A percentile compares a stretch with the other conserved stretches of the same genome.
Evolutionary conservation across 2,113 vertebrate species (phyloP).

Genomic region (Drymodes brunneopygia): DNA sequence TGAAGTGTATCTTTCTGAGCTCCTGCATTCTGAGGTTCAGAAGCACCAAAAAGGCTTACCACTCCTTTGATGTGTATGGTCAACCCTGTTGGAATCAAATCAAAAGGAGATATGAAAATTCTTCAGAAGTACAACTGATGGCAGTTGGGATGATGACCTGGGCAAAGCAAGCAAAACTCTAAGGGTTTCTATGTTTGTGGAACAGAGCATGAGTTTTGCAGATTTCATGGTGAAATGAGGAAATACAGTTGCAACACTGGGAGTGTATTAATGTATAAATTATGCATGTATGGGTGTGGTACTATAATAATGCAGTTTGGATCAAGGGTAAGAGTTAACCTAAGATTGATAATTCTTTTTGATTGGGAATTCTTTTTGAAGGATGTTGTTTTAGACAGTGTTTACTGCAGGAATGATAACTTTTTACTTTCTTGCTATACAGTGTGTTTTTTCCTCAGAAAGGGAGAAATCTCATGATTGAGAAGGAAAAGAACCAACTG

Average conservation of each 20-base stretch:
- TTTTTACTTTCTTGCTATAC: not conserved
- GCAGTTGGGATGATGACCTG: not conserved
- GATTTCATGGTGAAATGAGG: not conserved
- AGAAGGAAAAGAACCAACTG: not conserved
- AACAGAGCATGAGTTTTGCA: not conserved
- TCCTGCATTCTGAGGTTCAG: too few relatives aligned
- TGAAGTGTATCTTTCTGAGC: too few relatives aligned
- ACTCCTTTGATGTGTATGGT: not conserved
- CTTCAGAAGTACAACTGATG: not conserved
- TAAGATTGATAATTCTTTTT: not conserved
- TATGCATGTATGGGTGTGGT: rapidly evolving
- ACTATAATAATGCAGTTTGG: not conserved
- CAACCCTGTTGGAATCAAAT: not conserved
- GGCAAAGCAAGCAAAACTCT: not conserved
- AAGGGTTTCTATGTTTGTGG: not conserved
- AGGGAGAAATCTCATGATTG: not conserved
- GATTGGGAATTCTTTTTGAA: not conserved
- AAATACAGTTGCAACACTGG: not conserved
- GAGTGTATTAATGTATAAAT: not conserved
- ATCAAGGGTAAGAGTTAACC: not conserved
- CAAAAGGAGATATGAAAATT: not conserved
- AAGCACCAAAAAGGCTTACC: not conserved
- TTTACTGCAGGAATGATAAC: not conserved
- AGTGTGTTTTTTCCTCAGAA: not conserved
- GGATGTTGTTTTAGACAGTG: not conserved